phyloP scores from a whole-genome alignment of 1,140 invertebrate species.

The Brevipalpus yothersi region DNA sequence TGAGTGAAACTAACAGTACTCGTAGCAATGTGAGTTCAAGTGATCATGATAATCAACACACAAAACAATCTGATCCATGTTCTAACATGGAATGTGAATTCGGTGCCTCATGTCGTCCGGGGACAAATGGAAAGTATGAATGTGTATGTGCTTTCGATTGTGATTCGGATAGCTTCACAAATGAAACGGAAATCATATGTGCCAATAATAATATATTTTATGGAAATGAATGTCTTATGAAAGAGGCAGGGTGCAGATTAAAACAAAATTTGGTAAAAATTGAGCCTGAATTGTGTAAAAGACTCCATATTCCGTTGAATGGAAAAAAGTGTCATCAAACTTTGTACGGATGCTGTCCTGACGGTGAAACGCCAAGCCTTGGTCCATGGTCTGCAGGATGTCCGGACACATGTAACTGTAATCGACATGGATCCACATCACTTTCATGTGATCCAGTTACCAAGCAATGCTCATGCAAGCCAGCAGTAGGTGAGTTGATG shows the following conservation, averaged over 20 bases:
- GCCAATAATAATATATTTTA: slow-evolving; percentile 49
- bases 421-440: slow-evolving; percentile 26
- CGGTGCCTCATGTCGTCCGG: background rate
- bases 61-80: background rate
- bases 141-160: slow-evolving; percentile 57
- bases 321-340: slow-evolving; percentile 61
- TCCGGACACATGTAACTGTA: slow-evolving; percentile 28
- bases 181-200: slow-evolving; percentile 22
- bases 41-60: background rate
- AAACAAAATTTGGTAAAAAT: slow-evolving; percentile 37
- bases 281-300: slow-evolving; percentile 40
- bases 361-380: slow-evolving; percentile 47
- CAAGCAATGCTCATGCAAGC: slow-evolving; percentile 54
- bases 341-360: slow-evolving; percentile 46
- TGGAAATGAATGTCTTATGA: slow-evolving; percentile 51
- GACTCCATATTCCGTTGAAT: slow-evolving; percentile 60
- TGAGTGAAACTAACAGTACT: slow-evolving; percentile 11
- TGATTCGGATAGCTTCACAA: slow-evolving; percentile 25
- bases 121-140: slow-evolving; percentile 33
- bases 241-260: slow-evolving; percentile 41
- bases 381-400: slow-evolving; percentile 52
- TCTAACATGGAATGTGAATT: background rate
- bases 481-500: slow-evolving; percentile 38
- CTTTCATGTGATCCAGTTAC: slow-evolving; percentile 48
- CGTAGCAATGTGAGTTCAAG: slow-evolving; percentile 21